phyloP scores from a whole-genome alignment of 2,797 vertebrate species.

The Cetoscarus ocellatus region DNA sequence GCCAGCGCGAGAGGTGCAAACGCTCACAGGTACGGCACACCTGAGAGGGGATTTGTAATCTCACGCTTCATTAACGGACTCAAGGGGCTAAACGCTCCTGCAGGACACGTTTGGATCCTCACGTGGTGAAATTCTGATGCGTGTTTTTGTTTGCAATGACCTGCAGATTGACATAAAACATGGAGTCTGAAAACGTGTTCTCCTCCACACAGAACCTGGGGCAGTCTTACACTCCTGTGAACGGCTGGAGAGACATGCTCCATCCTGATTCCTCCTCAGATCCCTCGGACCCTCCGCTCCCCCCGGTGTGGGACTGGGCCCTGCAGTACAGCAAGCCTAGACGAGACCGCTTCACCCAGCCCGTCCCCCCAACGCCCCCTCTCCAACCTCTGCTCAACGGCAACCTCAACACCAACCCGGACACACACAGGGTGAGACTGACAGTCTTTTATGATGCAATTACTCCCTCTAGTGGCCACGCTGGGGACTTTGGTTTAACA shows the following conservation, averaged over 20 bases:
- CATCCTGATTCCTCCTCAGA: slow-evolving; percentile 78
- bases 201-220: slow-evolving; percentile 71
- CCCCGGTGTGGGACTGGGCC: slow-evolving; percentile 92
- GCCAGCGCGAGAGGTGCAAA: slow-evolving; percentile 87
- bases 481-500: not conserved
- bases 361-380: slow-evolving; percentile 57
- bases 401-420: slow-evolving; percentile 83
- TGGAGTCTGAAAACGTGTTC: not conserved
- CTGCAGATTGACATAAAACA: not conserved
- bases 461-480: slow-evolving; percentile 31
- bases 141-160: not conserved
- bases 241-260: slow-evolving; percentile 80
- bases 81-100: not conserved
- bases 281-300: slow-evolving; percentile 75
- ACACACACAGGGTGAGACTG: slow-evolving; percentile 74
- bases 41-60: slow-evolving; percentile 1
- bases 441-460: not conserved
- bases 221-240: slow-evolving; percentile 85
- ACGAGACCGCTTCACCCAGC: slow-evolving; percentile 86
- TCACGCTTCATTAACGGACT: not conserved
- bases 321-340: slow-evolving; percentile 87
- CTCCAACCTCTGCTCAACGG: slow-evolving; percentile 79
- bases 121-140: not conserved
- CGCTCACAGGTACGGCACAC: slow-evolving; percentile 78
- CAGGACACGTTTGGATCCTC: not conserved